Evolutionary conservation across 2,797 vertebrate species (phyloP), one percentile per base, ranked within the genome.

Genomic region (Phyllotis vaccarum): DNA sequence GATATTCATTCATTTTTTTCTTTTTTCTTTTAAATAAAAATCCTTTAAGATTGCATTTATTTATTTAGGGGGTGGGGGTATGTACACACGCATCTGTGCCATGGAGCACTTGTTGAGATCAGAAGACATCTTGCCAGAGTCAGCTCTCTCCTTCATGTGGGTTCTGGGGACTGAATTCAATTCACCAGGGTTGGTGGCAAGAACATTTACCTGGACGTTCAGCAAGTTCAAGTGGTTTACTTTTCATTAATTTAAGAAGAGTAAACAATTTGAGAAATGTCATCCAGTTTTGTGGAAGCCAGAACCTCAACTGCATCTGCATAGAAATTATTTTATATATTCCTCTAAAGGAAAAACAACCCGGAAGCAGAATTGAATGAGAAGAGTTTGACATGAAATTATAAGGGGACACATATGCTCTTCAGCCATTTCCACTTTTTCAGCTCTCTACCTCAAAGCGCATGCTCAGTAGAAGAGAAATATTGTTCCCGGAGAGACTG

Each of bases 301-400:
- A 11, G 40, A 66, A 56, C 46, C 52, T 87, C 6, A 80, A 11
- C 1, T 64, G 34, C 49, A n/a, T 54, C 24, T 37, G 6, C 75
- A 5, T 64, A 21, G 52, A 27, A 79, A 31, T 52, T 37, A 72
- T 52, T 90, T 66, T 10, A 12, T 34, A 0, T 40, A 29, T 46
- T 31, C 87, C 60, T 49, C 92, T n/a, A 82, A 70, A 54, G 24
- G 54, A 75, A 74, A 83, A 86, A 37, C 80, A 76, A 66, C 40
- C 34, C 56, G 49, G 72, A 95, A 79, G 81, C 34, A 64, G 68
- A 52, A 87, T 40, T 54, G 21, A 49, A 37, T 78, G 89, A 72
- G 76, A 92, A 74, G 27, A 19, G 4, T 85, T 92, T 90, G 86
- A 72, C 93, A 68, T 80, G 91, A 80, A 80, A 21, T 74, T 93